These are phyloP conservation scores for Noctua fimbriata DNA, from an alignment of 2,888 invertebrate species.

Conservation along the genomic window DNA sequence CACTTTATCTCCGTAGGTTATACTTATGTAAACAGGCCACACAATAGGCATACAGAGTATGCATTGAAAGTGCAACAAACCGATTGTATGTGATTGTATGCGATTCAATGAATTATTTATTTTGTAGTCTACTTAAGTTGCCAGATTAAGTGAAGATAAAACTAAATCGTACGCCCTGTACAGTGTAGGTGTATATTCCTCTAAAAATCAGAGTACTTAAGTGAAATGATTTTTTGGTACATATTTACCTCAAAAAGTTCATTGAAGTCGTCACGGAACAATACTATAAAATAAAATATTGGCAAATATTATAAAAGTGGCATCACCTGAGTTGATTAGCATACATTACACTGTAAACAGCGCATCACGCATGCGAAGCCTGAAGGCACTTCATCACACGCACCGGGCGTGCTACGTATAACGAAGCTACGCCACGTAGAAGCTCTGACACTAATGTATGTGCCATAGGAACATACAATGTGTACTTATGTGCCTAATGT, in stretches of 20 bases:
- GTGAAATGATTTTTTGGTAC: not conserved
- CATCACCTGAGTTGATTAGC: slow-evolving; percentile 66
- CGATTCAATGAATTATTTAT: slow-evolving; percentile 59
- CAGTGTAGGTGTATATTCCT: not conserved
- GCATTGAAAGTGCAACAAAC: slow-evolving; percentile 60
- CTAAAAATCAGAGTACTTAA: not conserved
- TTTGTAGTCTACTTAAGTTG: slow-evolving; percentile 31
- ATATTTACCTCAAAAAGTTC: slow-evolving; percentile 24
- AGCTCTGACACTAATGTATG: slow-evolving; percentile 62
- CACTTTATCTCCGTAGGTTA: slow-evolving; percentile 12
- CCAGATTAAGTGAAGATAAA: slow-evolving; percentile 31
- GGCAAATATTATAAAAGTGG: slow-evolving; percentile 57
- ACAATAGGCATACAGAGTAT: slow-evolving; percentile 48
- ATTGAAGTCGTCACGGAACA: slow-evolving; percentile 23
- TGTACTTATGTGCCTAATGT: slow-evolving; percentile 31
- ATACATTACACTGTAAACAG: slow-evolving; percentile 68
- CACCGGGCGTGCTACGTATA: too few relatives aligned
- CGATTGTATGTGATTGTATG: slow-evolving; percentile 55
- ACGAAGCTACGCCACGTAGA: slow-evolving; percentile 48
- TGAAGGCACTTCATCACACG: slow-evolving; percentile 73
- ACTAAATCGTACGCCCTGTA: not conserved
- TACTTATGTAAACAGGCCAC: slow-evolving; percentile 22
- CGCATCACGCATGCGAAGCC: slow-evolving; percentile 75
- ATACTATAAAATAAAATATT: too few relatives aligned
- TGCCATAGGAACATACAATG: slow-evolving; percentile 35